These are phyloP conservation scores for Pissodes strobi DNA, from an alignment of 1,140 invertebrate genomes.

Conservation along the genomic window DNA sequence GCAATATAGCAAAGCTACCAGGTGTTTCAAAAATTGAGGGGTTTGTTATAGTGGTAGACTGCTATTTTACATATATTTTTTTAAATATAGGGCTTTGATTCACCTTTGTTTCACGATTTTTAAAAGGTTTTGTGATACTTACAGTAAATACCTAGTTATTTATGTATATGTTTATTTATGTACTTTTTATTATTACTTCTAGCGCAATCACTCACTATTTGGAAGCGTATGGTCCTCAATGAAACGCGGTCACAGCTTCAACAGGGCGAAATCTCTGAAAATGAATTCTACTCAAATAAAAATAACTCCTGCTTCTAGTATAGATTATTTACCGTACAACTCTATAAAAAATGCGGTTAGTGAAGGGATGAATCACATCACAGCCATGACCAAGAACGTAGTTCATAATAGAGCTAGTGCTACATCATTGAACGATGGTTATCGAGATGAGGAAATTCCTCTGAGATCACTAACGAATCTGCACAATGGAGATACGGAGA, in stretches of 20 bases:
- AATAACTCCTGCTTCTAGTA: constrained; percentile 54
- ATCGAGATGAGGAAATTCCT: constrained; percentile 73
- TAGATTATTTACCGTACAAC: constrained; percentile 61
- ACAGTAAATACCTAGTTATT: too few species aligned
- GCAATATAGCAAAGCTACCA: too few species aligned
- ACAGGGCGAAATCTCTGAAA: constrained; percentile 64
- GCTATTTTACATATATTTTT: too few species aligned
- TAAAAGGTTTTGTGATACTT: too few species aligned
- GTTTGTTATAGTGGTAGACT: too few species aligned
- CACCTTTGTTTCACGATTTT: too few species aligned
- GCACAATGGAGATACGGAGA: constrained; percentile 68
- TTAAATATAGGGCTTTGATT: too few species aligned
- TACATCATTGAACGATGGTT: constrained; percentile 53
- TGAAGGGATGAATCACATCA: constrained; percentile 65
- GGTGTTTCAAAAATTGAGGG: too few species aligned
- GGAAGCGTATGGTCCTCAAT: constrained; percentile 93
- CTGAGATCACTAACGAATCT: constrained; percentile 68
- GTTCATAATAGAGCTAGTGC: constrained; percentile 56
- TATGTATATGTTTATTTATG: too few species aligned
- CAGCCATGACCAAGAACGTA: constrained; percentile 57
- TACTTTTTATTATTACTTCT: too few species aligned
- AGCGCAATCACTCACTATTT: constrained; percentile 97
- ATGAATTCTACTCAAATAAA: constrained; percentile 62
- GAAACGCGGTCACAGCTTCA: constrained; percentile 69
- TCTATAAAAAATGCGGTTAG: constrained; percentile 64